A percentile compares a stretch with the other conserved stretches of the same genome.
phyloP scores from a whole-genome alignment of 2,888 invertebrate species.

The Drosophila merina region DNA sequence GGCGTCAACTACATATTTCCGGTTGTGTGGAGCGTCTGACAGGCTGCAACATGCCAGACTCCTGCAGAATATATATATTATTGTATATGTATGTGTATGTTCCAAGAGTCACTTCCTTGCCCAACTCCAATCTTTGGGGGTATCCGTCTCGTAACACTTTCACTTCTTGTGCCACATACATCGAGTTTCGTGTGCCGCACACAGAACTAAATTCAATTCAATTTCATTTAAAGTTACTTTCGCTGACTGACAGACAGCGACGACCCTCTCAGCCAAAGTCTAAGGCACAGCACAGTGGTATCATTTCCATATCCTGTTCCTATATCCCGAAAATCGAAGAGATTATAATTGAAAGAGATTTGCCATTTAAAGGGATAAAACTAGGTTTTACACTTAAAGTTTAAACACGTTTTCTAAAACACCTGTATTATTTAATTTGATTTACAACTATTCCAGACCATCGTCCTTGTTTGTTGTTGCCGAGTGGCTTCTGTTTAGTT shows the following conservation, averaged over 20 bases:
- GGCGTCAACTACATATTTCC: conserved; percentile 79
- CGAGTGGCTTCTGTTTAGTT: conserved; percentile 44
- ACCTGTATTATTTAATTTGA: background rate
- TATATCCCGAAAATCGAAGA: background rate
- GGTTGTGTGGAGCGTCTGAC: conserved; percentile 69
- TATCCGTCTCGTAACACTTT: conserved; percentile 57
- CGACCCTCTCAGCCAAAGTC: conserved; percentile 54
- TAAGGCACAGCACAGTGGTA: conserved; percentile 46
- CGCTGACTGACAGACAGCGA: conserved; percentile 76
- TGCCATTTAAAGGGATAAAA: background rate
- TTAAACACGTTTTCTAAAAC: background rate
- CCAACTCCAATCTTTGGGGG: conserved; percentile 1
- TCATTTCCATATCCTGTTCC: background rate
- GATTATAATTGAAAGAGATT: background rate
- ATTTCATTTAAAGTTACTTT: conserved; percentile 80
- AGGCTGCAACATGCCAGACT: conserved; percentile 67
- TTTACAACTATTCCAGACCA: background rate
- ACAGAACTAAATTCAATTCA: conserved; percentile 80
- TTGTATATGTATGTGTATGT: conserved; percentile 30
- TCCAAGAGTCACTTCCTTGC: conserved; percentile 8
- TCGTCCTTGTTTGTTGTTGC: background rate
- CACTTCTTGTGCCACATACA: conserved; percentile 50
- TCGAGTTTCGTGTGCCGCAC: conserved; percentile 72
- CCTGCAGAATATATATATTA: conserved; percentile 25
- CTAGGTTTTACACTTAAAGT: background rate